phyloP scores from a whole-genome alignment of 2,113 vertebrate species.

The Thalassoma bifasciatum region DNA sequence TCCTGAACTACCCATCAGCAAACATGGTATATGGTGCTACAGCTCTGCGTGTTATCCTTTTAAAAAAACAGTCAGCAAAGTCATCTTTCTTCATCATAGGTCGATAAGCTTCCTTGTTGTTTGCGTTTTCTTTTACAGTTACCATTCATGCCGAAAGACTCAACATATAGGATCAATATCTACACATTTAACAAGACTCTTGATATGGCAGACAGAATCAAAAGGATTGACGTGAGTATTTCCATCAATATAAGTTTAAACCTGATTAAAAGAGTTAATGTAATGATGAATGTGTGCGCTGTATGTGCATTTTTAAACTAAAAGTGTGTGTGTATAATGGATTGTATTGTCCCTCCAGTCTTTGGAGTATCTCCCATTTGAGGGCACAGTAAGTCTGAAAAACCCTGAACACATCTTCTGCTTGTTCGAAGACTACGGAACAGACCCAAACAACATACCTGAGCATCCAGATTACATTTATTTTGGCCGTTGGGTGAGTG shows the following conservation, averaged over 20 bases:
- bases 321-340: neutral
- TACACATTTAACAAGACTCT: slow-evolving; percentile 97
- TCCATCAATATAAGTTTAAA: neutral
- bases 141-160: slow-evolving; percentile 87
- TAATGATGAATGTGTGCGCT: neutral
- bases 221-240: slow-evolving; percentile 92
- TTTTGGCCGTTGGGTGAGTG: slow-evolving; percentile 97
- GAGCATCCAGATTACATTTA: slow-evolving; percentile 89
- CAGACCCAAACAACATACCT: slow-evolving; percentile 91
- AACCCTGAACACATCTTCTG: slow-evolving; percentile 92
- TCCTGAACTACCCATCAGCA: slow-evolving; percentile 88
- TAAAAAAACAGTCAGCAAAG: neutral
- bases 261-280: neutral
- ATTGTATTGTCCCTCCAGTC: slow-evolving; percentile 78
- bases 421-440: slow-evolving; percentile 95
- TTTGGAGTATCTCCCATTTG: slow-evolving; percentile 93
- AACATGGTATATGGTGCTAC: slow-evolving; percentile 85
- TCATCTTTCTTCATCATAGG: neutral
- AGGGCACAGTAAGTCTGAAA: slow-evolving; percentile 93
- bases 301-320: neutral
- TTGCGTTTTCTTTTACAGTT: slow-evolving; percentile 74
- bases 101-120: neutral
- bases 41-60: neutral
- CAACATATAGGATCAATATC: slow-evolving; percentile 93
- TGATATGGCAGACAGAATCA: slow-evolving; percentile 89